Conservation (phyloP, 2,888 invertebrate species). For the Agrochola circellaris region DNA sequence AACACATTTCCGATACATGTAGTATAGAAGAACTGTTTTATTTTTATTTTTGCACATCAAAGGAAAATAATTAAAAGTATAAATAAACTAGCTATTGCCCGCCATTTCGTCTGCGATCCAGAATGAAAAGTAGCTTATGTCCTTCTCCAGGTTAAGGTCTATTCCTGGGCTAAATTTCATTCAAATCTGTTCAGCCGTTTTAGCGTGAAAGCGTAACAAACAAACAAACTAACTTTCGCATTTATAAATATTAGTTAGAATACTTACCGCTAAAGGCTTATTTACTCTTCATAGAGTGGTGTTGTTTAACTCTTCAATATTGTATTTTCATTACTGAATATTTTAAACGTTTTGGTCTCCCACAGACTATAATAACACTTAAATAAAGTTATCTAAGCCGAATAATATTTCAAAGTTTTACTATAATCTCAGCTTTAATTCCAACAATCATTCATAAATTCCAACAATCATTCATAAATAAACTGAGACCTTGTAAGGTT, state of each 20-base stretch:
- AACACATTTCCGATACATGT: too few relatives aligned
- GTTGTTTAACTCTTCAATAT: not conserved
- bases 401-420: slow-evolving; percentile 28
- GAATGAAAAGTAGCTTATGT: too few relatives aligned
- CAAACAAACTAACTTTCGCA: too few relatives aligned
- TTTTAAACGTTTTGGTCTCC: not conserved
- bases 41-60: not conserved
- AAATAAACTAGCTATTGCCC: too few relatives aligned
- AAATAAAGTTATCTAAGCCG: slow-evolving; percentile 24
- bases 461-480: slow-evolving; percentile 42
- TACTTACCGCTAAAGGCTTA: too few relatives aligned
- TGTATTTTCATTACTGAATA: not conserved
- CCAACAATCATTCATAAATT: slow-evolving; percentile 41
- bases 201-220: too few relatives aligned
- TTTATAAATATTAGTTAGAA: not conserved
- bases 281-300: not conserved
- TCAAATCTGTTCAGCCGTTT: too few relatives aligned
- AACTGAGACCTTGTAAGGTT: slow-evolving; percentile 21
- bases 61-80: not conserved
- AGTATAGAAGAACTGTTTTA: not conserved
- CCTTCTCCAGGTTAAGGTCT: too few relatives aligned
- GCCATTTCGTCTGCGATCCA: too few relatives aligned
- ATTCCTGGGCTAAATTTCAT: too few relatives aligned
- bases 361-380: slow-evolving; percentile 11
- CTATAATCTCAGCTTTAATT: slow-evolving; percentile 33